Percentiles rank a stretch among this genome's conserved stretches.
phyloP scores from a whole-genome alignment of 2,888 invertebrate genomes.

The Rosalia funebris region DNA sequence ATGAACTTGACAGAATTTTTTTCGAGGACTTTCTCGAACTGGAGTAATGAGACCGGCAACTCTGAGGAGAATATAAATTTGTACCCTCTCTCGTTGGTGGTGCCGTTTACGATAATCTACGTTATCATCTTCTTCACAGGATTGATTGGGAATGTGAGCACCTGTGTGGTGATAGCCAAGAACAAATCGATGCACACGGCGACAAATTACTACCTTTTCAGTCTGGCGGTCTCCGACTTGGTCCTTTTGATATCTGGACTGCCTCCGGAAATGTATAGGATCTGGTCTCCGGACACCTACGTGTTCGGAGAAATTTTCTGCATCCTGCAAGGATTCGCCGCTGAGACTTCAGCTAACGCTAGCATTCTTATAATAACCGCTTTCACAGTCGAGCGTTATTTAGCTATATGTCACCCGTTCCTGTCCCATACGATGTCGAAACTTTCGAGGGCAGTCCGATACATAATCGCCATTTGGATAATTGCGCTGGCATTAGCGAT shows the following conservation, averaged over 20 bases:
- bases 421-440: conserved; percentile 86
- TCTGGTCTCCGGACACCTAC: conserved; percentile 82
- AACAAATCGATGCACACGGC: conserved; percentile 88
- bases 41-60: neutral
- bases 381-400: conserved; percentile 80
- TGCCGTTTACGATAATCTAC: conserved; percentile 81
- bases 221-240: conserved; percentile 85
- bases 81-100: conserved; percentile 70
- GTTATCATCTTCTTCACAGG: conserved; percentile 80
- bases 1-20: neutral
- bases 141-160: conserved; percentile 82
- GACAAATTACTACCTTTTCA: conserved; percentile 85
- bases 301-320: conserved; percentile 84
- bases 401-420: conserved; percentile 73
- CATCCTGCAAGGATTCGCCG: conserved; percentile 77
- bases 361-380: conserved; percentile 83
- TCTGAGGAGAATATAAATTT: conserved; percentile 25
- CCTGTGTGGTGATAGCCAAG: conserved; percentile 87
- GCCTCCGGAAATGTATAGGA: conserved; percentile 83
- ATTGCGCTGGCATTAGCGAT: conserved; percentile 77
- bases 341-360: conserved; percentile 84
- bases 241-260: conserved; percentile 82
- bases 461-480: conserved; percentile 83
- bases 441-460: conserved; percentile 82
- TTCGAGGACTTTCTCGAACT: neutral